These are phyloP conservation scores for Spodoptera litura DNA, from an alignment of 1,140 invertebrate genomes.

Conservation along the genomic window DNA sequence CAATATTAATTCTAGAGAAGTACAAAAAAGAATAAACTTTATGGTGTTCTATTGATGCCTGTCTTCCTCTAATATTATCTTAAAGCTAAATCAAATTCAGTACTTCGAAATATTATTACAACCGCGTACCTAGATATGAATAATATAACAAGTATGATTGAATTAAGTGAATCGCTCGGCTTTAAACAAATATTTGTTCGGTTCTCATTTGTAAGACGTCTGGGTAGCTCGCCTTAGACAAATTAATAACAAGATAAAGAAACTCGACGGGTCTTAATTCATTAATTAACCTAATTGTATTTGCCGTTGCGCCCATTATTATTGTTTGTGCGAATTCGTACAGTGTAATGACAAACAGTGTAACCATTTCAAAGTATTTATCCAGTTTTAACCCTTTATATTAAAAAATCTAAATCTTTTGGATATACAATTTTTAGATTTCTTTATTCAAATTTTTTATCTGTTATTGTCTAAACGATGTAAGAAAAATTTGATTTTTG, in stretches of 20 bases:
- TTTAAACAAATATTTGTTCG: conserved; percentile 67
- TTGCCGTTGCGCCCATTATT: conserved; percentile 78
- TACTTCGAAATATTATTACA: not conserved
- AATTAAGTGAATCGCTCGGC: conserved; percentile 59
- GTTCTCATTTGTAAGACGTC: conserved; percentile 83
- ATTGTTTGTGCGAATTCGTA: conserved; percentile 74
- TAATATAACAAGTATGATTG: conserved; percentile 53
- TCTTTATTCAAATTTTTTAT: too few species aligned
- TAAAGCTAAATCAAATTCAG: conserved; percentile 3
- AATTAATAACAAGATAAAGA: conserved; percentile 86
- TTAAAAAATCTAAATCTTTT: not conserved
- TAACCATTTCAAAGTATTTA: not conserved
- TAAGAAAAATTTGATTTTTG: too few species aligned
- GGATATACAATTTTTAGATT: too few species aligned
- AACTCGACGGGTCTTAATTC: conserved; percentile 84
- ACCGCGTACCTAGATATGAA: conserved; percentile 16
- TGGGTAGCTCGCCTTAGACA: conserved; percentile 75
- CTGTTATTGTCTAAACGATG: too few species aligned
- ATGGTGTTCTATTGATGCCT: too few species aligned
- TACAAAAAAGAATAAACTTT: too few species aligned
- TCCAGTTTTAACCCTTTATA: not conserved
- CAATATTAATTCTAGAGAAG: too few species aligned
- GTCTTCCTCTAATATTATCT: not conserved
- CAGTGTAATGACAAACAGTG: conserved; percentile 56
- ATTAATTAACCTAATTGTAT: conserved; percentile 87